These are phyloP conservation scores for Falcunculus frontatus DNA, from an alignment of 2,113 vertebrate species.

Conservation along the genomic window DNA sequence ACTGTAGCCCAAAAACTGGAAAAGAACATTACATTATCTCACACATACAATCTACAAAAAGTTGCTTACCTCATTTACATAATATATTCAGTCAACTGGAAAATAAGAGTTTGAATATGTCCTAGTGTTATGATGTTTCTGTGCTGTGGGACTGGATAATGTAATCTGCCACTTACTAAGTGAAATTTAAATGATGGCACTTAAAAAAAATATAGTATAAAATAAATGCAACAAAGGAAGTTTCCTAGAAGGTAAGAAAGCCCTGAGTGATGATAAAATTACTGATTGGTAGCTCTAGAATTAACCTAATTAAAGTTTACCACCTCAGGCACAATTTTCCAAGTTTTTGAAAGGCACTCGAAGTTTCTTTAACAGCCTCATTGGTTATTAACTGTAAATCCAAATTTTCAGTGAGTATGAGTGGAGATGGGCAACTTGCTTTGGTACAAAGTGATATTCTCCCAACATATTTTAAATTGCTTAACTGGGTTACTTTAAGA, in stretches of 20 bases:
- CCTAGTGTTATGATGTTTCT: conserved; percentile 78
- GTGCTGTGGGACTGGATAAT: conserved; percentile 80
- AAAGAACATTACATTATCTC: conserved; percentile 87
- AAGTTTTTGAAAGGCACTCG: conserved; percentile 78
- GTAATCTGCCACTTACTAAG: conserved; percentile 85
- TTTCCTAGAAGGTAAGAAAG: conserved; percentile 78
- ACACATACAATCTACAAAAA: conserved; percentile 85
- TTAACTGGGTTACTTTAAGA: conserved; percentile 49
- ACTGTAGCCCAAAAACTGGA: conserved; percentile 84
- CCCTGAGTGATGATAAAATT: conserved; percentile 78
- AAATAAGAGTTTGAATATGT: conserved; percentile 75
- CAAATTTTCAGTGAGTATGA: conserved; percentile 69
- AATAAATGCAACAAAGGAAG: conserved; percentile 72
- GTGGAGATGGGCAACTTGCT: conserved; percentile 71
- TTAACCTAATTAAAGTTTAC: conserved; percentile 78
- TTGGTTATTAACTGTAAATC: conserved; percentile 69
- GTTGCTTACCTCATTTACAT: conserved; percentile 83
- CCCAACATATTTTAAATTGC: conserved; percentile 48
- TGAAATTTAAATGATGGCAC: conserved; percentile 84
- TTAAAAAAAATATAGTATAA: conserved; percentile 72
- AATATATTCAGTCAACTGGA: conserved; percentile 80
- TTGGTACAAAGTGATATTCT: conserved; percentile 71
- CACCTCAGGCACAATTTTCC: conserved; percentile 77
- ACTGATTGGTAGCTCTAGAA: conserved; percentile 77
- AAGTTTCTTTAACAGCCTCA: conserved; percentile 72